Conservation (phyloP, 2,888 invertebrate genomes). For the Pristionchus entomophagus region DNA sequence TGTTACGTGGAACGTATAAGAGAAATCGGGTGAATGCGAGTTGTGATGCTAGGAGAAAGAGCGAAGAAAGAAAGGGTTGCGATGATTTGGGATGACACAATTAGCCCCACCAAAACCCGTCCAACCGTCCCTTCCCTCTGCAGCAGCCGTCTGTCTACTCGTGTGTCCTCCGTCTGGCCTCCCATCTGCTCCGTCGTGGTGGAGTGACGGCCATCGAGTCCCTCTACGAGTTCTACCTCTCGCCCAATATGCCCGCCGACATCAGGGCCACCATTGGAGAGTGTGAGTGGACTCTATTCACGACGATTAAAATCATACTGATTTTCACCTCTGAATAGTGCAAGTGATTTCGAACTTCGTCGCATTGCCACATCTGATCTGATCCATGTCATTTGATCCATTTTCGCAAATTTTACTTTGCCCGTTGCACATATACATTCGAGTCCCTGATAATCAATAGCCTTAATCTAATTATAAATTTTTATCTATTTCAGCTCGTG, state of each 20-base stretch:
- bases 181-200: constrained; percentile 70
- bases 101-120: neutral
- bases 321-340: too few relatives aligned
- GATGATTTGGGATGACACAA: too few relatives aligned
- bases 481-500: constrained; percentile 52
- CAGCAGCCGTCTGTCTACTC: constrained; percentile 74
- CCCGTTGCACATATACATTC: neutral
- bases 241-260: constrained; percentile 65
- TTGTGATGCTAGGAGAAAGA: too few relatives aligned
- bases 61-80: too few relatives aligned
- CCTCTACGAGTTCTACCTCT: constrained; percentile 71
- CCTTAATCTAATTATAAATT: neutral
- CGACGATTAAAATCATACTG: neutral
- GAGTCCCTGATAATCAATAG: neutral
- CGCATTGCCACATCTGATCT: too few relatives aligned
- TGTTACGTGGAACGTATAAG: too few relatives aligned
- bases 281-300: too few relatives aligned
- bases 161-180: constrained; percentile 68
- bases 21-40: too few relatives aligned
- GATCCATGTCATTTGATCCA: too few relatives aligned
- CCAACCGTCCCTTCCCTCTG: constrained; percentile 49
- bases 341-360: too few relatives aligned
- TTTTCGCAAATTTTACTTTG: neutral
- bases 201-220: constrained; percentile 74
- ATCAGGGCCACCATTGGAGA: constrained; percentile 71